Conservation (phyloP, 2,797 vertebrate species). For the Phataginus tetradactyla region DNA sequence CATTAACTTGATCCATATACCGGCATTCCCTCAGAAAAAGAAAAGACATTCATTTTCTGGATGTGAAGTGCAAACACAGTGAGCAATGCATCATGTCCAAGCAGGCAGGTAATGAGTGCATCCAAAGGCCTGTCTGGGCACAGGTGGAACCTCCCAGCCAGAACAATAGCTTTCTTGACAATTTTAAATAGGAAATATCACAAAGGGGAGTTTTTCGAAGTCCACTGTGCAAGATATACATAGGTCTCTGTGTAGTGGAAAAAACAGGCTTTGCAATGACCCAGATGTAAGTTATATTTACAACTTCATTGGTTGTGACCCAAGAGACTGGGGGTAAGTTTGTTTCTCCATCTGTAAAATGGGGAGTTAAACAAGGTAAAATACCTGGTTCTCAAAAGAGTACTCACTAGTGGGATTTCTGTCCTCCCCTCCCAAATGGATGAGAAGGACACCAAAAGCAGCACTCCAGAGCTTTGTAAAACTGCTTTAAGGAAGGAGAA, state of each 20-base stretch:
- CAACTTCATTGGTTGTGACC: neutral
- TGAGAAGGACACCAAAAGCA: neutral
- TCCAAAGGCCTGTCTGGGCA: neutral
- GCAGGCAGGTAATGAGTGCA: neutral
- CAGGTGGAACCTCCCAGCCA: neutral
- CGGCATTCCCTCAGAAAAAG: neutral
- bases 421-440: neutral
- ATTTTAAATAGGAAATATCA: neutral
- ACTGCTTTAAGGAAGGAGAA: slow-evolving; percentile 11
- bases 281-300: neutral
- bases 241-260: neutral
- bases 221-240: neutral
- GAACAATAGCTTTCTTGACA: slow-evolving; percentile 1
- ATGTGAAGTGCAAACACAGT: neutral
- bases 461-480: neutral
- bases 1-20: neutral
- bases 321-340: neutral
- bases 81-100: neutral
- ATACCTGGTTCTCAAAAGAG: neutral
- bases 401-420: neutral
- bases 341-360: neutral
- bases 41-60: neutral
- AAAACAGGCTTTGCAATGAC: neutral
- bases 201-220: neutral
- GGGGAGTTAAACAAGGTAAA: neutral